These are phyloP conservation scores for Sebastiscus albofasciatus DNA, from an alignment of 2,797 vertebrate genomes.

Conservation along the genomic window DNA sequence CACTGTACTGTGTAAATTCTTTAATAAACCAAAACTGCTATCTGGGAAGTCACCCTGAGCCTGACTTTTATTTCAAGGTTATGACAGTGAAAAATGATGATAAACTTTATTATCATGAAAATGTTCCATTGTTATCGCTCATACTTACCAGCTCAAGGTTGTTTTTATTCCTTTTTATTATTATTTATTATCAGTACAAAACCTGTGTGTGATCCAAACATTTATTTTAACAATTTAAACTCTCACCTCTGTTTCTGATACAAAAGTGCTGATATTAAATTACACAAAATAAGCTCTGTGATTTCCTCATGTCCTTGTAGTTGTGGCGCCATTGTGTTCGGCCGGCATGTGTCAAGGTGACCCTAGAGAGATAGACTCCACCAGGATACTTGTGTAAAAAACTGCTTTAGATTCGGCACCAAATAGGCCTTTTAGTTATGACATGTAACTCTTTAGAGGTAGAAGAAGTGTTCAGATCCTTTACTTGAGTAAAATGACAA, in stretches of 20 bases:
- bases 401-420: neutral
- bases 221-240: constrained; percentile 13
- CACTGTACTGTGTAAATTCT: constrained; percentile 52
- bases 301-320: constrained; percentile 40
- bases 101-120: neutral
- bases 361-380: constrained; percentile 18
- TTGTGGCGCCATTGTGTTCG: constrained; percentile 5
- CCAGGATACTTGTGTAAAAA: neutral
- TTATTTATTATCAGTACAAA: neutral
- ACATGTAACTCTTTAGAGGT: neutral
- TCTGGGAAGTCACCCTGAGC: neutral
- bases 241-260: constrained; percentile 41
- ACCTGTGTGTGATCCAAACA: constrained; percentile 24
- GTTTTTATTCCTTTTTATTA: neutral
- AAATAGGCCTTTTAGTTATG: neutral
- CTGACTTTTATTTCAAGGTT: neutral
- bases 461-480: neutral
- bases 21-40: constrained; percentile 64
- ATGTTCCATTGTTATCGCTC: neutral
- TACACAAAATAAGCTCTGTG: constrained; percentile 10
- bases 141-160: neutral
- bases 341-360: constrained; percentile 48
- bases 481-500: too few species aligned
- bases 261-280: constrained; percentile 13
- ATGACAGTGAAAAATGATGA: neutral